These are phyloP conservation scores for Lepidostoma basale DNA, from an alignment of 1,140 invertebrate species.

Conservation along the genomic window DNA sequence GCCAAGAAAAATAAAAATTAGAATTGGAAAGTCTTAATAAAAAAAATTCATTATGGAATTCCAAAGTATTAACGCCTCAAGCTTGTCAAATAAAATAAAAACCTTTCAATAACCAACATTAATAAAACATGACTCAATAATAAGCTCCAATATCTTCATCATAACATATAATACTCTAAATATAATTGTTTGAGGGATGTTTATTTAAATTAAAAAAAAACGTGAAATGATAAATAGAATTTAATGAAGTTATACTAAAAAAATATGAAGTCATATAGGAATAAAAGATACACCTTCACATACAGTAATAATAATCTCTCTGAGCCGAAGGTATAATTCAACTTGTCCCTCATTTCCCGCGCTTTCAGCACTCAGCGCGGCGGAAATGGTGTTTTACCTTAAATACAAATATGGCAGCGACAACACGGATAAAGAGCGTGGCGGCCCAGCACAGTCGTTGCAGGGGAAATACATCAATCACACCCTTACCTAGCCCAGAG, in stretches of 20 bases:
- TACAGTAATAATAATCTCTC: not conserved
- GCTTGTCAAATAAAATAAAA: too few species aligned
- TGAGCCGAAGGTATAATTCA: not conserved
- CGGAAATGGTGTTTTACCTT: constrained; percentile 13
- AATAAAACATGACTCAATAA: too few species aligned
- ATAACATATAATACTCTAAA: too few species aligned
- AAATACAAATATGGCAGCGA: constrained; percentile 36
- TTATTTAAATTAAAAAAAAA: too few species aligned
- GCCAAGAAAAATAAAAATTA: too few species aligned
- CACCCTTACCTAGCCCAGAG: constrained; percentile 39
- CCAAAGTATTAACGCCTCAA: too few species aligned
- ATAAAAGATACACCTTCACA: too few species aligned
- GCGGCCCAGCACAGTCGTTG: not conserved
- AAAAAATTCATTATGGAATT: too few species aligned
- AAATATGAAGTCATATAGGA: not conserved
- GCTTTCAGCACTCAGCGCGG: not conserved
- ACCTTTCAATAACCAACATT: too few species aligned
- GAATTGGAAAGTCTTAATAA: too few species aligned
- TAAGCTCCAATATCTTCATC: too few species aligned
- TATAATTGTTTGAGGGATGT: too few species aligned
- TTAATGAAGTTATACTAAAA: not conserved
- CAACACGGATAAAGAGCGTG: constrained; percentile 10
- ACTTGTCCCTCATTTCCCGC: not conserved
- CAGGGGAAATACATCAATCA: constrained; percentile 43
- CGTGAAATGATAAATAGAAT: not conserved